Evolutionary conservation across 2,888 invertebrate species (phyloP).

Genomic region (Troilus luridus): DNA sequence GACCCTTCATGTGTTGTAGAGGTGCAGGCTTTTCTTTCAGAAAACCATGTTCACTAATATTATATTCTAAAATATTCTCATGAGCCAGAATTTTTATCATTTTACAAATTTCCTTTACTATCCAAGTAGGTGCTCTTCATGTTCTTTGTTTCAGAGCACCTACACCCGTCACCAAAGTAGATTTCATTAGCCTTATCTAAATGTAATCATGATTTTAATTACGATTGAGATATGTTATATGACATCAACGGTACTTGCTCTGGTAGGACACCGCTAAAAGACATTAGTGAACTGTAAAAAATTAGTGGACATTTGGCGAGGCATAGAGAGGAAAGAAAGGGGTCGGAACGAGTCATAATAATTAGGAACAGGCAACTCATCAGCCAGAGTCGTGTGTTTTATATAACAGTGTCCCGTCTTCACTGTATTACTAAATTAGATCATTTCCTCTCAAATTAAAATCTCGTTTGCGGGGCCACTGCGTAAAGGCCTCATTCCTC

Average conservation of each 20-base stretch:
- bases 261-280: background rate
- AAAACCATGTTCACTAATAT: no score
- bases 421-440: slow-evolving; percentile 56
- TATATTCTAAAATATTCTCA: no score
- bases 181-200: background rate
- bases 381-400: slow-evolving; percentile 52
- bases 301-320: background rate
- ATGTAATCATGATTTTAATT: background rate
- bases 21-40: no score
- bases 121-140: no score
- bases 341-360: slow-evolving; percentile 50
- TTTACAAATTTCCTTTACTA: no score
- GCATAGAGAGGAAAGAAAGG: slow-evolving; percentile 37
- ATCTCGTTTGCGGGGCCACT: slow-evolving; percentile 48
- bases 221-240: background rate
- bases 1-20: no score
- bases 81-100: no score
- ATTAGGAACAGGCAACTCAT: slow-evolving; percentile 52
- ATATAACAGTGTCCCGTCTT: slow-evolving; percentile 44
- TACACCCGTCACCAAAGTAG: background rate
- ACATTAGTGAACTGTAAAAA: slow-evolving; percentile 29
- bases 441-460: slow-evolving; percentile 59
- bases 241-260: background rate
- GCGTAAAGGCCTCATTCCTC: slow-evolving; percentile 30
- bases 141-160: background rate